Evolutionary conservation across 2,888 invertebrate species (phyloP).

Genomic region (Autographa gamma): DNA sequence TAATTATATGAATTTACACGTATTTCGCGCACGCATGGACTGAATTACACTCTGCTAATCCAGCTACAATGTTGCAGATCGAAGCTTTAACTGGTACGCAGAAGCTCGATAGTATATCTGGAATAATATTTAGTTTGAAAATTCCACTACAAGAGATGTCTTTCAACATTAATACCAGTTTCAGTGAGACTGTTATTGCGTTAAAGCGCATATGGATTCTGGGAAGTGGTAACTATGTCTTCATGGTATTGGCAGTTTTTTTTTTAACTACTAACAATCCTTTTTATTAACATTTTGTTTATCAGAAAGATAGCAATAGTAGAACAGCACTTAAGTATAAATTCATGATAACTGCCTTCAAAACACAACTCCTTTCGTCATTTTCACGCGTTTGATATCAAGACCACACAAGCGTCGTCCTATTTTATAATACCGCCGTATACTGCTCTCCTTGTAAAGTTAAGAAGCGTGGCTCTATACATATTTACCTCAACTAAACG

Average conservation of each 20-base stretch:
- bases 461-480: slow-evolving; percentile 43
- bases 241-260: slow-evolving; percentile 23
- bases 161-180: slow-evolving; percentile 47
- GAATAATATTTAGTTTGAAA: slow-evolving; percentile 61
- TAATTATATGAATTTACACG: slow-evolving; percentile 2
- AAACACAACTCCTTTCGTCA: background rate
- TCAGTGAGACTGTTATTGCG: slow-evolving; percentile 37
- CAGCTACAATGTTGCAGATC: slow-evolving; percentile 61
- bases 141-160: slow-evolving; percentile 50
- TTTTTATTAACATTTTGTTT: background rate
- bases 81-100: slow-evolving; percentile 64
- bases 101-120: slow-evolving; percentile 61
- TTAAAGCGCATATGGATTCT: slow-evolving; percentile 43
- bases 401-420: slow-evolving; percentile 42
- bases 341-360: slow-evolving; percentile 1
- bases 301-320: background rate
- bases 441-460: slow-evolving; percentile 37
- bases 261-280: background rate
- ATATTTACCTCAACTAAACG: slow-evolving; percentile 40
- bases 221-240: slow-evolving; percentile 47
- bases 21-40: slow-evolving; percentile 8
- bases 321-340: background rate
- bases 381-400: background rate
- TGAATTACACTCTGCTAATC: slow-evolving; percentile 41
- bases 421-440: slow-evolving; percentile 29